Percentiles rank a stretch among this genome's conserved stretches.
These are phyloP conservation scores for Plecturocebus donacophilus DNA, from an alignment of 2,113 vertebrate species.

Conservation along the genomic window DNA sequence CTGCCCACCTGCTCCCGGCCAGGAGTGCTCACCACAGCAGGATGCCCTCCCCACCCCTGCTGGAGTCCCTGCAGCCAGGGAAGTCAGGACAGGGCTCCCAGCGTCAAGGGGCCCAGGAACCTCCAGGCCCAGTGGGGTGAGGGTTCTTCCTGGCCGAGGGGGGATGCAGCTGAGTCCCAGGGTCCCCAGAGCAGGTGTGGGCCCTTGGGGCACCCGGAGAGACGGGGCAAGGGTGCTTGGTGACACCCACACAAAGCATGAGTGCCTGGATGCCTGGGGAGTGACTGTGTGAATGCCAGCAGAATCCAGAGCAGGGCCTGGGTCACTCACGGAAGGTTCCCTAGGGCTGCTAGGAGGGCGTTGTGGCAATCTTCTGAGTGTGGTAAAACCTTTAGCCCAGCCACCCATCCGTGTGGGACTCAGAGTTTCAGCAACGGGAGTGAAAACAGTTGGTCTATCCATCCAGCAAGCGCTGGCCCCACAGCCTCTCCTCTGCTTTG, in stretches of 20 bases:
- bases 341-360: background rate
- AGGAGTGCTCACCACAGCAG: background rate
- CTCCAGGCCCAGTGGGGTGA: background rate
- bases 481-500: background rate
- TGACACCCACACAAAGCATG: background rate
- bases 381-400: background rate
- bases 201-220: background rate
- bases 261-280: background rate
- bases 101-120: background rate
- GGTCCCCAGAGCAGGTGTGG: background rate
- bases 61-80: background rate
- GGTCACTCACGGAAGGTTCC: background rate
- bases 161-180: background rate
- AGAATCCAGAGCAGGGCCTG: background rate
- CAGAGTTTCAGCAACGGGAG: background rate
- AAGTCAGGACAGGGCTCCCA: background rate
- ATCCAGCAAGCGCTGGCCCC: background rate
- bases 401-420: background rate
- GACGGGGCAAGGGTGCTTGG: background rate
- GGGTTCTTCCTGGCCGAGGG: background rate
- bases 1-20: background rate
- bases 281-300: background rate
- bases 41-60: background rate
- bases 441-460: background rate
- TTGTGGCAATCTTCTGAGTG: background rate